Evolutionary conservation across 2,888 invertebrate genomes (phyloP), one percentile per base, ranked within the genome.

Genomic region (Dione juno): DNA sequence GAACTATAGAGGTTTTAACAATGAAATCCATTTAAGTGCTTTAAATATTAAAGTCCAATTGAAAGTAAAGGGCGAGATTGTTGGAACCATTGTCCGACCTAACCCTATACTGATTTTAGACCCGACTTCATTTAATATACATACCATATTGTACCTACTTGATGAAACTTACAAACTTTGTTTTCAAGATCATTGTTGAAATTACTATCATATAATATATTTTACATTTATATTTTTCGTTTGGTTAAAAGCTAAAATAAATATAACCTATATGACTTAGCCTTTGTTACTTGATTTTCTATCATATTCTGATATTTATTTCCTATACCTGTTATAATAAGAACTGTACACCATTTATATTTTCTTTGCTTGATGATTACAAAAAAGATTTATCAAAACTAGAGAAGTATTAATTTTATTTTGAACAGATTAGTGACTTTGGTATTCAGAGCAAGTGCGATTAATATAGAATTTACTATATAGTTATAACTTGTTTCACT

Each of bases 21-120:
- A 90, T 90, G 91, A 88, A 93, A 92, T 88, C 90, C 91, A 90
- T 90, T 92, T 90, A 90, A 89, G 86, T 86, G 85, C 84, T 88
- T 89, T 92, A 90, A 93, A 93, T 93, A 93, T 93, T 93, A 84
- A 93, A 89, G 86, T 89, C 88, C 90, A 92, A 91, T 91, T 86
- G 82, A 84, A 88, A 86, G 88, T 86, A 88, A 91, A 92, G 92
- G 92, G 88, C 88, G 89, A 88, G 88, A 90, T 91, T 90, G 90
- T 90, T 91, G 89, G 87, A 86, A 88, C 86, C 86, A 89, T 89
- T 89, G 92, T 90, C 89, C 89, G 86, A 85, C 86, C 80, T 85
- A 86, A 87, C 90, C 88, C 87, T 77, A 87, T 82, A 83, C 91
- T 90, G 91, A 89, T 92, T 89, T 89, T 88, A 84, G 86, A 84